Percentiles rank a stretch among this genome's conserved stretches.
phyloP scores from a whole-genome alignment of 2,113 vertebrate genomes.

The Rhabdornis inornatus region DNA sequence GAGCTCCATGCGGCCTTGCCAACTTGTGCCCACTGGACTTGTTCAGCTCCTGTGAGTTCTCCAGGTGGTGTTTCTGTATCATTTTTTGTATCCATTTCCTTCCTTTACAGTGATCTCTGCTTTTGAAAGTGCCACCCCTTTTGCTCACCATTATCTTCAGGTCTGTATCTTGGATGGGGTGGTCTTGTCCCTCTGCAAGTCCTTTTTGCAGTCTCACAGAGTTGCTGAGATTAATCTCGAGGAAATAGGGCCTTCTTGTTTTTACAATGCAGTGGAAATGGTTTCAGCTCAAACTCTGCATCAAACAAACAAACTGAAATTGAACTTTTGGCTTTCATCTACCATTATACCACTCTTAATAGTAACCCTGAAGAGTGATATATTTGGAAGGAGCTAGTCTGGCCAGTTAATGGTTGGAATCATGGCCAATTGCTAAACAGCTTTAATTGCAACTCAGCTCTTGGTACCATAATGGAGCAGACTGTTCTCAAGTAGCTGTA shows the following conservation, averaged over 20 bases:
- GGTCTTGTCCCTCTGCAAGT: rapidly evolving
- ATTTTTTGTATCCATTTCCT: neutral
- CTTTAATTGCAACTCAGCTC: neutral
- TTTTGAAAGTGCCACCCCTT: neutral
- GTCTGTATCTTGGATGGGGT: neutral
- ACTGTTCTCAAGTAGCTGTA: neutral
- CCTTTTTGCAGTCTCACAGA: neutral
- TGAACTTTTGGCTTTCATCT: neutral
- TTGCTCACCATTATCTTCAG: neutral
- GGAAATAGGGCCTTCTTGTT: neutral
- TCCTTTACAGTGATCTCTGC: neutral
- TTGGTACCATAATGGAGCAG: neutral
- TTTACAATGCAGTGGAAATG: neutral
- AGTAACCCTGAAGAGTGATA: neutral
- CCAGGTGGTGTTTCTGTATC: neutral
- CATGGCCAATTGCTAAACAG: neutral
- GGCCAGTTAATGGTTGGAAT: neutral
- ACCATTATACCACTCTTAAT: neutral
- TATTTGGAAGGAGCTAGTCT: neutral
- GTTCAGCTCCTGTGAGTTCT: neutral
- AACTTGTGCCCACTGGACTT: neutral
- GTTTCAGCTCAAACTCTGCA: neutral
- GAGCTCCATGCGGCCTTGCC: neutral
- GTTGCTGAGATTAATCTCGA: neutral
- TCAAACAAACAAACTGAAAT: neutral